Percentiles rank a stretch among this genome's conserved stretches.
Conservation (phyloP, 2,888 invertebrate genomes). For the Apomyelois bistriatella region DNA sequence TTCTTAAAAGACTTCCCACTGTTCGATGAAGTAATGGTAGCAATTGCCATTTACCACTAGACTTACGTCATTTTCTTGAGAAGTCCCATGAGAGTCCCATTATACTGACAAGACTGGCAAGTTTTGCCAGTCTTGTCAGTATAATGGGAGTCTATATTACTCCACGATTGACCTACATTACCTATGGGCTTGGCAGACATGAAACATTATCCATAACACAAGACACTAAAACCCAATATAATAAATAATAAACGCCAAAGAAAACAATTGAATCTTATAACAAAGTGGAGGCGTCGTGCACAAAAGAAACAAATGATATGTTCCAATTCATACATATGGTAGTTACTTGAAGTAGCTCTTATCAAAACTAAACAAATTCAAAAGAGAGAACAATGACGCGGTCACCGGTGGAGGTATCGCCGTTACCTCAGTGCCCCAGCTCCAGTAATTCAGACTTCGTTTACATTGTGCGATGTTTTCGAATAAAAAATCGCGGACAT, state of each 20-base stretch:
- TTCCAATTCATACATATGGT: slow-evolving; percentile 61
- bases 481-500: background rate
- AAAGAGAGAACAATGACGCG: slow-evolving; percentile 70
- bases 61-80: slow-evolving; percentile 58
- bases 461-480: slow-evolving; percentile 41
- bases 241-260: slow-evolving; percentile 47
- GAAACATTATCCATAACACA: slow-evolving; percentile 55
- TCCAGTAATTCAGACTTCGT: slow-evolving; percentile 39
- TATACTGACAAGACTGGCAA: slow-evolving; percentile 52
- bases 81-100: slow-evolving; percentile 64
- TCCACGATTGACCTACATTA: slow-evolving; percentile 55
- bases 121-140: slow-evolving; percentile 30
- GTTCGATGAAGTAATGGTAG: slow-evolving; percentile 48
- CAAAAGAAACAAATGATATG: slow-evolving; percentile 60
- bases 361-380: slow-evolving; percentile 71
- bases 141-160: slow-evolving; percentile 68
- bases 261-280: slow-evolving; percentile 62
- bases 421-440: slow-evolving; percentile 50
- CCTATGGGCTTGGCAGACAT: slow-evolving; percentile 55
- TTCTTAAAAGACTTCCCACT: slow-evolving; percentile 51
- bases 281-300: slow-evolving; percentile 56
- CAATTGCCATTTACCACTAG: slow-evolving; percentile 45
- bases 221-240: slow-evolving; percentile 34
- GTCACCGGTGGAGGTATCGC: slow-evolving; percentile 44
- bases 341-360: slow-evolving; percentile 68